Conservation (phyloP, 2,888 invertebrate genomes). For the Gandaritis pyraliata region DNA sequence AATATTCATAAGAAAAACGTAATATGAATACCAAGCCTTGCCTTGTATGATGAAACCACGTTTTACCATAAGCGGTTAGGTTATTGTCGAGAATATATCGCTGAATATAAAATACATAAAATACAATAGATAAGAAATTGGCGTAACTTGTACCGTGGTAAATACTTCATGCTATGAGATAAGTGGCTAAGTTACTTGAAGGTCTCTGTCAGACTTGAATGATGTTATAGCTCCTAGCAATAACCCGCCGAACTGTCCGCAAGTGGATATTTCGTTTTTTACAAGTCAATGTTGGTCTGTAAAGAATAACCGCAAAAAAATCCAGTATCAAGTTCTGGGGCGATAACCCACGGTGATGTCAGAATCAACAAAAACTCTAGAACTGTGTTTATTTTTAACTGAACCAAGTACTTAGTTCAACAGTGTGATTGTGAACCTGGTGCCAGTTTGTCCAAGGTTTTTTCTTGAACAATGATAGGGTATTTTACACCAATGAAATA, state of each 20-base stretch:
- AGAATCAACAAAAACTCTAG: conserved; percentile 39
- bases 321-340: conserved; percentile 32
- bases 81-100: neutral
- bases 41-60: neutral
- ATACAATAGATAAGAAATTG: too few relatives aligned
- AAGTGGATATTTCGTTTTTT: too few relatives aligned
- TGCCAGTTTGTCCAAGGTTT: neutral
- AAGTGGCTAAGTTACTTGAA: conserved; percentile 2
- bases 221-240: neutral
- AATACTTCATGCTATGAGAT: neutral
- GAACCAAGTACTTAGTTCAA: neutral
- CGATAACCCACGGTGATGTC: conserved; percentile 49
- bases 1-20: neutral
- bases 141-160: too few relatives aligned
- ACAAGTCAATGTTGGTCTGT: neutral
- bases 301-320: conserved; percentile 12
- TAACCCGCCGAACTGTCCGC: too few relatives aligned
- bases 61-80: neutral
- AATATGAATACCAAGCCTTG: neutral
- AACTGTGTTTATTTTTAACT: conserved; percentile 15
- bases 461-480: neutral
- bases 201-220: neutral
- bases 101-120: too few relatives aligned
- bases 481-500: too few relatives aligned
- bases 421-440: neutral